Evolutionary conservation across 2,888 invertebrate genomes (phyloP).

Genomic region (Lepas anatifera): DNA sequence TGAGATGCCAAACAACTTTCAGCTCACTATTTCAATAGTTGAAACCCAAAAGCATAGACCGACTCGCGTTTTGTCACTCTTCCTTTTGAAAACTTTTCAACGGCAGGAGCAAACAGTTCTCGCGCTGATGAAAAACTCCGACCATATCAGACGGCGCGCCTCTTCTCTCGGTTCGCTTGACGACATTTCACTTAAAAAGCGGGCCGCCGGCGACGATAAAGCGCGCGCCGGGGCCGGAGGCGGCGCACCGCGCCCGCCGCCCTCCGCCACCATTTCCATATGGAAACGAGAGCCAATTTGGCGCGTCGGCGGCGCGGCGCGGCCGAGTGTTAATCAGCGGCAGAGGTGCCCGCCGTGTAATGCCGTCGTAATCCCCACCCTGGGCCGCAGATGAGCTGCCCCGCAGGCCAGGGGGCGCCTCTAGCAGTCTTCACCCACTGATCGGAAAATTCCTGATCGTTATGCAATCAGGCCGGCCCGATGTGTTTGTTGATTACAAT

Average conservation of each 20-base stretch:
- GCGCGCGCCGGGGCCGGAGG: background rate
- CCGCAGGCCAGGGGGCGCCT: background rate
- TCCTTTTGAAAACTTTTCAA: too few species aligned
- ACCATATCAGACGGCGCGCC: background rate
- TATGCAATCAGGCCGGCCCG: too few species aligned
- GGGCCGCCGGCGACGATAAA: background rate
- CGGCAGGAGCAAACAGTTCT: background rate
- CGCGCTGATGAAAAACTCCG: background rate
- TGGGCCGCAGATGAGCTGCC: background rate
- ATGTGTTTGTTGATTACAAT: too few species aligned
- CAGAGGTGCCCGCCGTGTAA: background rate
- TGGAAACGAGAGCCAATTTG: slow-evolving; percentile 8
- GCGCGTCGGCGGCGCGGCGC: slow-evolving; percentile 3
- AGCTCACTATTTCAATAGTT: too few species aligned
- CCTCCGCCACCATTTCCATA: background rate
- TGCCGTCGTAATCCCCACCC: background rate
- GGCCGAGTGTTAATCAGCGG: background rate
- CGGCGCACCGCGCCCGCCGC: background rate
- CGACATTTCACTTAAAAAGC: background rate
- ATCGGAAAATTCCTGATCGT: too few species aligned
- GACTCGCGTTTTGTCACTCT: too few species aligned
- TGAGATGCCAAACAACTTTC: too few species aligned
- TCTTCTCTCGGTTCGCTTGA: background rate
- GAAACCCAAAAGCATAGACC: too few species aligned
- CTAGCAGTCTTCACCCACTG: too few species aligned